These are phyloP conservation scores for Hemibagrus wyckioides DNA, from an alignment of 2,113 vertebrate genomes.

Conservation along the genomic window DNA sequence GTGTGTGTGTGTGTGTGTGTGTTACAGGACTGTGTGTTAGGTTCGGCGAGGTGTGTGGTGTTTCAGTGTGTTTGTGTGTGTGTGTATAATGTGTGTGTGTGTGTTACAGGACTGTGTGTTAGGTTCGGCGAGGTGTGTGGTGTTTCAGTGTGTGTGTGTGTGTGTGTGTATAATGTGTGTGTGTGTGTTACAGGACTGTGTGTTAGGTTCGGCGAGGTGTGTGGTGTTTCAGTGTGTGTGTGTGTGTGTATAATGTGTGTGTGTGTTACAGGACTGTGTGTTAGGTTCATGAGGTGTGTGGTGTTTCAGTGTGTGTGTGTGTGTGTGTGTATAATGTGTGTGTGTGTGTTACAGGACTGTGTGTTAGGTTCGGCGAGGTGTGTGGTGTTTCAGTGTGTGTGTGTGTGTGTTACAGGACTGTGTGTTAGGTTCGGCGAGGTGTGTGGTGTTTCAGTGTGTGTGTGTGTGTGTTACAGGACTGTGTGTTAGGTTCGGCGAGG, in stretches of 20 bases:
- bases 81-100: background rate
- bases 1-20: background rate
- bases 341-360: background rate
- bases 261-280: background rate
- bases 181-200: background rate
- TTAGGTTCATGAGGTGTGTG: constrained; percentile 27
- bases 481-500: too few relatives aligned
- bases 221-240: background rate
- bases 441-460: background rate
- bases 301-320: background rate
- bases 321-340: background rate
- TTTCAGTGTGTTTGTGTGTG: background rate
- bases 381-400: background rate
- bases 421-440: background rate
- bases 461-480: background rate
- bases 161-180: background rate
- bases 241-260: background rate
- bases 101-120: background rate
- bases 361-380: background rate
- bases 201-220: too few relatives aligned
- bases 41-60: background rate
- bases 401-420: background rate
- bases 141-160: background rate
- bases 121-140: too few relatives aligned
- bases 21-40: background rate